Evolutionary conservation across 2,888 invertebrate species (phyloP).

Genomic region (Prionchulus punctatus): DNA sequence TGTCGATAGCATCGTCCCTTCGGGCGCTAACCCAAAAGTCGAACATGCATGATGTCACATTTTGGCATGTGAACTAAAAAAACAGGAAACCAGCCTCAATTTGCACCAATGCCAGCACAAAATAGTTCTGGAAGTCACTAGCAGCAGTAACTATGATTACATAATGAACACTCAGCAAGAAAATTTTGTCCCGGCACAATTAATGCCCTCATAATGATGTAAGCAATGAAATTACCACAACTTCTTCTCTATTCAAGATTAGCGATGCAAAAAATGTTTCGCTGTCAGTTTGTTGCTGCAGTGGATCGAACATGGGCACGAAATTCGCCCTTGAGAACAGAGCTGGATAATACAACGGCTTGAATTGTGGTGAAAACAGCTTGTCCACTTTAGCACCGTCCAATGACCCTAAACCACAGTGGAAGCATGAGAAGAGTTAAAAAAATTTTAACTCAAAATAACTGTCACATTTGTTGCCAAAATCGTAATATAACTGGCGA

Average conservation of each 20-base stretch:
- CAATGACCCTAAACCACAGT: conserved; percentile 12
- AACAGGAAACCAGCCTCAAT: background rate
- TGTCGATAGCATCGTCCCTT: conserved; percentile 15
- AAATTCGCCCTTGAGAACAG: conserved; percentile 14
- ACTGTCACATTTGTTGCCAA: conserved; percentile 15
- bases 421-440: background rate
- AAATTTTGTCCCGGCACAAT: too few species aligned
- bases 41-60: conserved; percentile 16
- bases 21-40: conserved; percentile 21
- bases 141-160: too few species aligned
- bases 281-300: conserved; percentile 5
- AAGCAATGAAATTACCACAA: too few species aligned
- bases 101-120: too few species aligned
- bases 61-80: conserved; percentile 2
- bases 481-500: conserved; percentile 22
- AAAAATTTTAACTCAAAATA: background rate
- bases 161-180: too few species aligned
- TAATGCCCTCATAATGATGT: too few species aligned
- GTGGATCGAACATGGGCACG: conserved; percentile 18
- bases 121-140: too few species aligned
- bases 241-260: background rate
- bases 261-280: background rate
- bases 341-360: conserved; percentile 12
- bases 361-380: conserved; percentile 5
- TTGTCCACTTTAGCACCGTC: conserved; percentile 2